Percentiles rank a stretch among this genome's conserved stretches.
Conservation (phyloP, 1,140 invertebrate genomes). For the Aphidius ervi region DNA sequence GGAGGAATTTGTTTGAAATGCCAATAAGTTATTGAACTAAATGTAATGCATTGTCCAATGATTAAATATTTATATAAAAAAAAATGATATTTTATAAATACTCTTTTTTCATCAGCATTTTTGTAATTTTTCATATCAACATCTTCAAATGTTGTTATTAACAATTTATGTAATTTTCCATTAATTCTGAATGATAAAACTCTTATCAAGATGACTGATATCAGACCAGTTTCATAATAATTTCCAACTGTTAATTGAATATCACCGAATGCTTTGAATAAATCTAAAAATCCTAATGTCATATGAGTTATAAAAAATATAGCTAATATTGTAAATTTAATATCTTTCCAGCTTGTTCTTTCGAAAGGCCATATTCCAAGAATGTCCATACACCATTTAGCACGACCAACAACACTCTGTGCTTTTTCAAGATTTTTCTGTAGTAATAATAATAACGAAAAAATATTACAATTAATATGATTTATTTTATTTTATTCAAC, state of each 20-base stretch:
- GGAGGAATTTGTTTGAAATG: accelerated
- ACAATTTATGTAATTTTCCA: not conserved
- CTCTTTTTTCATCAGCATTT: too few species aligned
- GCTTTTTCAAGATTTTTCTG: not conserved
- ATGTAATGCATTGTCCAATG: accelerated
- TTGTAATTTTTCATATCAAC: too few species aligned
- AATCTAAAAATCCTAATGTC: not conserved
- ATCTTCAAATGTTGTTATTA: not conserved
- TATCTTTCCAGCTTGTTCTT: not conserved
- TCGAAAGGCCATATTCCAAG: constrained; percentile 1
- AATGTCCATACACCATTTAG: too few species aligned
- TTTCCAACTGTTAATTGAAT: constrained; percentile 4
- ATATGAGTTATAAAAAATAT: not conserved
- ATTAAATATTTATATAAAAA: too few species aligned
- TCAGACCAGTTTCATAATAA: not conserved
- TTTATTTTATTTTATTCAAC: not conserved
- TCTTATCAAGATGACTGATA: not conserved
- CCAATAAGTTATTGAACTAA: too few species aligned
- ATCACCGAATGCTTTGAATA: constrained; percentile 6
- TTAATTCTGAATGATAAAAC: not conserved
- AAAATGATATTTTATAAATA: too few species aligned
- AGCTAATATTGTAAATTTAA: not conserved
- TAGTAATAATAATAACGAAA: too few species aligned
- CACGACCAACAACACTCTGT: not conserved
- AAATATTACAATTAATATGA: not conserved